phyloP scores from a whole-genome alignment of 2,888 invertebrate genomes.

The Drosophila monieri region DNA sequence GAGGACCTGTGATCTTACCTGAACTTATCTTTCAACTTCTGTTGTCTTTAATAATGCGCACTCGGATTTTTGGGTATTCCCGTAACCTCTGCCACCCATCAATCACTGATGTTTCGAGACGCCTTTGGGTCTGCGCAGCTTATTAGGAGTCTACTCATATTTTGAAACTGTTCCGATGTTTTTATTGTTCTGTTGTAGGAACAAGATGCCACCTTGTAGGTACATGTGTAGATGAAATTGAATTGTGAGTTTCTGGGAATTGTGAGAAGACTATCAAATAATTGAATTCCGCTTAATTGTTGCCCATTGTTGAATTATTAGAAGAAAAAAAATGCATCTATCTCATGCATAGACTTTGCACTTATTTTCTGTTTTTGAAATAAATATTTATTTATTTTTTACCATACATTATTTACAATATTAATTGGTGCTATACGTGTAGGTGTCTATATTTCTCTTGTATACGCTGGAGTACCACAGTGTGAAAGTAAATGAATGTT shows the following conservation, averaged over 20 bases:
- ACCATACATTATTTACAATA: conserved; percentile 72
- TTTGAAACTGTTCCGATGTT: conserved; percentile 31
- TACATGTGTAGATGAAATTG: conserved; percentile 38
- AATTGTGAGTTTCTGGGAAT: conserved; percentile 45
- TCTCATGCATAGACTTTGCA: not conserved
- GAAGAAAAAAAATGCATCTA: not conserved
- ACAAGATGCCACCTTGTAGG: conserved; percentile 20
- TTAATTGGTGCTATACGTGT: conserved; percentile 59
- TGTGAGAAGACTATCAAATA: conserved; percentile 21
- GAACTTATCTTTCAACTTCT: not conserved
- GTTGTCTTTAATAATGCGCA: conserved; percentile 13
- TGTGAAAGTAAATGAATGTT: conserved; percentile 55
- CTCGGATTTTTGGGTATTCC: conserved; percentile 20
- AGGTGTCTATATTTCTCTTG: conserved; percentile 27
- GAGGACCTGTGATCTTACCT: conserved; percentile 21
- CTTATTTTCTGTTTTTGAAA: conserved; percentile 22
- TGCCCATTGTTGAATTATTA: not conserved
- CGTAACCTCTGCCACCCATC: conserved; percentile 23
- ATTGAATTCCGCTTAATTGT: not conserved
- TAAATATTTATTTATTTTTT: conserved; percentile 46
- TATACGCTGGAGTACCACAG: conserved; percentile 40
- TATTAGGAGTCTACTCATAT: conserved; percentile 46
- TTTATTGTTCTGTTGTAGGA: conserved; percentile 23
- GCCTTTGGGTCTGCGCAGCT: conserved; percentile 12
- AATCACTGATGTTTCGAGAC: conserved; percentile 25